Conservation (phyloP, 2,113 vertebrate species). For the Coryphaenoides rupestris region DNA sequence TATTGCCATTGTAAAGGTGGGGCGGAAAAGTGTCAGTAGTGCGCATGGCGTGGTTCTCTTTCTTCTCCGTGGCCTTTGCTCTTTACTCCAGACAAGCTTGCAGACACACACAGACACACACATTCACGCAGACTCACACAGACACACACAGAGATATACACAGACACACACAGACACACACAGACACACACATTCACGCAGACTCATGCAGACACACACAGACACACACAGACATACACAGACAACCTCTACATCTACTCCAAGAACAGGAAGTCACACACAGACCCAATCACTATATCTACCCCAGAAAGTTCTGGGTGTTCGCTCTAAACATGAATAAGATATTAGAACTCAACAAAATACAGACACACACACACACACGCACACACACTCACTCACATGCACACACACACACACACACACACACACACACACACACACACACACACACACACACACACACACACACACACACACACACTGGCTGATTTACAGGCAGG, state of each 20-base stretch:
- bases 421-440: background rate
- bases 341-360: too few relatives aligned
- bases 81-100: background rate
- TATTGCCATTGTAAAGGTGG: slow-evolving; percentile 23
- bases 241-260: too few relatives aligned
- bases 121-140: slow-evolving; percentile 1
- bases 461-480: slow-evolving; percentile 6
- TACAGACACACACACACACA: slow-evolving; percentile 26
- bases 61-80: background rate
- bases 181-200: background rate
- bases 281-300: too few relatives aligned
- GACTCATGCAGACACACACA: background rate
- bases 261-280: too few relatives aligned
- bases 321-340: too few relatives aligned
- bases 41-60: slow-evolving; percentile 3
- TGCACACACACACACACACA: slow-evolving; percentile 2
- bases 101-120: slow-evolving; percentile 25
- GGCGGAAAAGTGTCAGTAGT: slow-evolving; percentile 10
- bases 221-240: too few relatives aligned
- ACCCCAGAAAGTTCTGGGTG: too few relatives aligned
- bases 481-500: slow-evolving; percentile 57
- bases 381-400: slow-evolving; percentile 2
- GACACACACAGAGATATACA: background rate
- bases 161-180: background rate
- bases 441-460: background rate